Evolutionary conservation across 2,888 invertebrate genomes (phyloP).

Genomic region (Oxytorus armatus): DNA sequence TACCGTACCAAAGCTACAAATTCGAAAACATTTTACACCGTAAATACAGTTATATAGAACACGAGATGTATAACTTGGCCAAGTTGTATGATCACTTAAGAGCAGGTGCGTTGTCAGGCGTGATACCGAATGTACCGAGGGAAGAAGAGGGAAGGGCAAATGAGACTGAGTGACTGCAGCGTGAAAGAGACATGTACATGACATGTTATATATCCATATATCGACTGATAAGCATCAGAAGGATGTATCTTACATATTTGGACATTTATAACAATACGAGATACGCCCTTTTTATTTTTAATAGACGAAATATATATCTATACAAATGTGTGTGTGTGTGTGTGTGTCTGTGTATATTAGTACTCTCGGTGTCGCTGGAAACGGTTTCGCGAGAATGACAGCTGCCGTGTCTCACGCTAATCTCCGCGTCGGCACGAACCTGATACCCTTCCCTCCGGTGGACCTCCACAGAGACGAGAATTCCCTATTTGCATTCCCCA

Average conservation of each 20-base stretch:
- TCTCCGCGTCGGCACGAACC: slow-evolving; percentile 69
- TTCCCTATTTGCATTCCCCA: slow-evolving; percentile 68
- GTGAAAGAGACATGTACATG: slow-evolving; percentile 1
- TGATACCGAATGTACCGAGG: background rate
- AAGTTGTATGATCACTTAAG: slow-evolving; percentile 30
- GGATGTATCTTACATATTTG: background rate
- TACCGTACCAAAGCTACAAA: background rate
- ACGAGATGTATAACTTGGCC: slow-evolving; percentile 18
- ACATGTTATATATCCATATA: background rate
- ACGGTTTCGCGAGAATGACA: slow-evolving; percentile 68
- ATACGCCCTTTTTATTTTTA: background rate
- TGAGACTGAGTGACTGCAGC: slow-evolving; percentile 21
- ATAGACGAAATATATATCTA: slow-evolving; percentile 5
- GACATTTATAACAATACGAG: background rate
- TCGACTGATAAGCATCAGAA: background rate
- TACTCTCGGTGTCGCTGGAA: slow-evolving; percentile 49
- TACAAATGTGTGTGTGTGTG: background rate
- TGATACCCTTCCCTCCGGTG: slow-evolving; percentile 58
- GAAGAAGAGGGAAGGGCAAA: slow-evolving; percentile 7
- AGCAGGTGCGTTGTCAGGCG: slow-evolving; percentile 40
- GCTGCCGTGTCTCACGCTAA: slow-evolving; percentile 73
- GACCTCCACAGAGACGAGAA: slow-evolving; percentile 62
- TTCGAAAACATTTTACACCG: background rate
- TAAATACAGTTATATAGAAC: background rate
- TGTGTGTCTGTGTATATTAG: slow-evolving; percentile 18